Conservation (phyloP, 2,888 invertebrate genomes). For the Sarcophaga rosellei region DNA sequence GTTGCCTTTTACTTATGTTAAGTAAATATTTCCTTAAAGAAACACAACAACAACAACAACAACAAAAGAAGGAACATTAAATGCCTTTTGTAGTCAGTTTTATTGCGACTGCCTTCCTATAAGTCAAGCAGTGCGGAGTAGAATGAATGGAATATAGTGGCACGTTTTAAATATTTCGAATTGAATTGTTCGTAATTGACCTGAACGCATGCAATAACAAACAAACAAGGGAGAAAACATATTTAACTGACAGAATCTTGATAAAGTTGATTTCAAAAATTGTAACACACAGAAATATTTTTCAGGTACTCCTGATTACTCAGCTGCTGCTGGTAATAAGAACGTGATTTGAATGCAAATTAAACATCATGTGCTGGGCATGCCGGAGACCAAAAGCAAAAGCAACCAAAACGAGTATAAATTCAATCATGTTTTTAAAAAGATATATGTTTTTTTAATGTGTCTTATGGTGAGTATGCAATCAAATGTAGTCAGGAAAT, state of each 20-base stretch:
- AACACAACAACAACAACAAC: background rate
- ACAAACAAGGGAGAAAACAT: background rate
- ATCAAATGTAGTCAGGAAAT: background rate
- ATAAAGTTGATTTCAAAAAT: no score
- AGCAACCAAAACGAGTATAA: background rate
- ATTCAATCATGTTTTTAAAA: slow-evolving; percentile 6
- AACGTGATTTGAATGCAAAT: slow-evolving; percentile 26
- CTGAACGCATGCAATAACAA: background rate
- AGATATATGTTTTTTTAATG: background rate
- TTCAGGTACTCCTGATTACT: no score
- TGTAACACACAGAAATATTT: no score
- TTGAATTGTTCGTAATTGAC: slow-evolving; percentile 16
- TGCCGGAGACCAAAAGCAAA: background rate
- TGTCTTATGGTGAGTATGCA: background rate
- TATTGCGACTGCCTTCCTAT: background rate
- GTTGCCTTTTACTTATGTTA: background rate
- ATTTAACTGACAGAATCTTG: no score
- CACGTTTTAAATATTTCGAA: slow-evolving; percentile 17
- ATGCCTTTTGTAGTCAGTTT: background rate
- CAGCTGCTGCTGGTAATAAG: no score
- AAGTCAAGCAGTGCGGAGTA: no score
- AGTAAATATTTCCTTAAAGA: background rate
- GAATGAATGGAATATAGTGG: background rate
- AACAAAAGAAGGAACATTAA: background rate
- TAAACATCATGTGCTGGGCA: background rate